These are phyloP conservation scores for Rhabdornis inornatus DNA, from an alignment of 2,113 vertebrate genomes.

Conservation along the genomic window DNA sequence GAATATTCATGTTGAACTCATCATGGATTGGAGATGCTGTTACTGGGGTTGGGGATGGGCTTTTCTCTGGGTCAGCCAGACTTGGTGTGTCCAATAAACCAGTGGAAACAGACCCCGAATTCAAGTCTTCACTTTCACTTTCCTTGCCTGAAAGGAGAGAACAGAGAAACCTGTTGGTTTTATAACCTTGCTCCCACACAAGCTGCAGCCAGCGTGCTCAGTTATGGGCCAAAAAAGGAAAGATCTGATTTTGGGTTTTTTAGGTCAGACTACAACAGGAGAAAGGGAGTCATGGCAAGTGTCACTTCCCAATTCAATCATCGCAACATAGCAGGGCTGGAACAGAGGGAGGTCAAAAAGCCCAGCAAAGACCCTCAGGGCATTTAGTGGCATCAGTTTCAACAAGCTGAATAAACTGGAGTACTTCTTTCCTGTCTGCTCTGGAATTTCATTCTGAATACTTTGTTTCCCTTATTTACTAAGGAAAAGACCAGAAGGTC, in stretches of 20 bases:
- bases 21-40: conserved; percentile 62
- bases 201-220: fast-evolving
- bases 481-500: background rate
- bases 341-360: background rate
- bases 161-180: background rate
- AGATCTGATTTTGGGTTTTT: background rate
- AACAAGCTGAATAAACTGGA: background rate
- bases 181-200: background rate
- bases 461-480: background rate
- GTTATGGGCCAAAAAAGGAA: background rate
- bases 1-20: conserved; percentile 21
- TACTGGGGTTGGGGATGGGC: conserved; percentile 44
- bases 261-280: background rate
- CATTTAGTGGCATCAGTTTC: background rate
- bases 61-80: conserved; percentile 76
- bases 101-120: conserved; percentile 71
- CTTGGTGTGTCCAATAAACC: conserved; percentile 42
- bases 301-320: background rate
- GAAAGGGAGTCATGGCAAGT: background rate
- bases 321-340: background rate
- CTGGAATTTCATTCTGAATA: background rate
- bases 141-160: conserved; percentile 74
- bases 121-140: conserved; percentile 75
- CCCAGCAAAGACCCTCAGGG: background rate
- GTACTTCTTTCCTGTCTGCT: background rate